These are phyloP conservation scores for Melipona quadrifasciata DNA, from an alignment of 1,140 invertebrate genomes.

Conservation along the genomic window DNA sequence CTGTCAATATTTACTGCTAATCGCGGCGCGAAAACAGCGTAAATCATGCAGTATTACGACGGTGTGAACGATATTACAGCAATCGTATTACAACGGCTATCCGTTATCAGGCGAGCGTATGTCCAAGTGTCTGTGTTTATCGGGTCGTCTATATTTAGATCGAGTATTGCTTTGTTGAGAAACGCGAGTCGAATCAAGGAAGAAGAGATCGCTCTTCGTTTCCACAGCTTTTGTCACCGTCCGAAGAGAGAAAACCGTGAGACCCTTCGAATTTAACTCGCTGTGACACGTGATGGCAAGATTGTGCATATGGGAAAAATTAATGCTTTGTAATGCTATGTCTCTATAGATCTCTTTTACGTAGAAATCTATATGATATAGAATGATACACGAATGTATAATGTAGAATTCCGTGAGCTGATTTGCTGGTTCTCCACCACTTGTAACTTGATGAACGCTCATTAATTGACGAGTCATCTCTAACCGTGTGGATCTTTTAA, in stretches of 20 bases:
- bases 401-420: too few relatives aligned
- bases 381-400: too few relatives aligned
- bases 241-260: not conserved
- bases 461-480: too few relatives aligned
- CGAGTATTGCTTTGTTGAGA: conserved; percentile 44
- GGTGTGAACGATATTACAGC: conserved; percentile 56
- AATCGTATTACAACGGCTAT: conserved; percentile 50
- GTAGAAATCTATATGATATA: too few relatives aligned
- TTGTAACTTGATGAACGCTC: too few relatives aligned
- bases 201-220: conserved; percentile 1
- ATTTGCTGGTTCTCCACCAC: too few relatives aligned
- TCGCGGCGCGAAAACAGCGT: conserved; percentile 39
- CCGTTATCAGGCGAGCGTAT: conserved; percentile 55
- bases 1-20: conserved; percentile 47
- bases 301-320: too few relatives aligned
- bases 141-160: conserved; percentile 53
- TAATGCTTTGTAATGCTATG: too few relatives aligned
- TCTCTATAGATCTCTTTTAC: too few relatives aligned
- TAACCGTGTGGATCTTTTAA: too few relatives aligned
- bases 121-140: conserved; percentile 60
- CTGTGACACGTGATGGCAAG: too few relatives aligned
- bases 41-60: conserved; percentile 54
- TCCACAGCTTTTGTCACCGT: not conserved
- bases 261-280: not conserved
- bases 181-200: conserved; percentile 46